A percentile compares a stretch with the other conserved stretches of the same genome.
Conservation (phyloP, 2,113 vertebrate genomes). For the Zeus faber region DNA sequence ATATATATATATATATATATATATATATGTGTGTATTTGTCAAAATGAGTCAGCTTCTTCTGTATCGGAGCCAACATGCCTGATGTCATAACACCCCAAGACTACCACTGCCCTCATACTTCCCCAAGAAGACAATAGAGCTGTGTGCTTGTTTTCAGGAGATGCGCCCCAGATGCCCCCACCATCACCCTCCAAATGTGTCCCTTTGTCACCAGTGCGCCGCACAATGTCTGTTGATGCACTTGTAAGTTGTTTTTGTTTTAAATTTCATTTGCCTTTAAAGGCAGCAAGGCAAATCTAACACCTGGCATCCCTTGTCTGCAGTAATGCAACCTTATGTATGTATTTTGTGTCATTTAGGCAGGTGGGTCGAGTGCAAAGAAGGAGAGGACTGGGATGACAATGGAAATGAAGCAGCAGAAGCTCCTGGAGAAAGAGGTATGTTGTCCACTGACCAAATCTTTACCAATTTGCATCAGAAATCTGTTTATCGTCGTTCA, state of each 20-base stretch:
- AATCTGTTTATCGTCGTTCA: not conserved
- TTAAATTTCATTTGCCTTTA: no score
- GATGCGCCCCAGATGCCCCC: constrained; percentile 20
- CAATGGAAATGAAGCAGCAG: constrained; percentile 79
- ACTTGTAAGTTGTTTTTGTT: constrained; percentile 60
- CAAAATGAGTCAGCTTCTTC: no score
- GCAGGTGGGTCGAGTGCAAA: constrained; percentile 58
- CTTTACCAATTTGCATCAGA: not conserved
- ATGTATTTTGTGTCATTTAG: constrained; percentile 32
- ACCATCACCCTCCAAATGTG: constrained; percentile 47
- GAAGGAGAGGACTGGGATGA: constrained; percentile 69
- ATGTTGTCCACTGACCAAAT: not conserved
- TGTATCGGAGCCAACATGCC: no score
- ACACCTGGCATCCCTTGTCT: no score
- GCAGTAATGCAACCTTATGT: no score
- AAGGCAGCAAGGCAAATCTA: no score
- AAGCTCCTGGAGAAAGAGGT: constrained; percentile 88
- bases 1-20: no score
- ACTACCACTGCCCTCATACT: no score
- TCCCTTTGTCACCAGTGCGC: constrained; percentile 66
- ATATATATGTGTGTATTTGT: no score
- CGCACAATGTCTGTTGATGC: constrained; percentile 75
- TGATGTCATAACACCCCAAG: not conserved
- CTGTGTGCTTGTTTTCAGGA: constrained; percentile 34
- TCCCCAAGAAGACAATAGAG: no score